Evolutionary conservation across 2,113 vertebrate species (phyloP).

Genomic region (Oncorhynchus gorbuscha): DNA sequence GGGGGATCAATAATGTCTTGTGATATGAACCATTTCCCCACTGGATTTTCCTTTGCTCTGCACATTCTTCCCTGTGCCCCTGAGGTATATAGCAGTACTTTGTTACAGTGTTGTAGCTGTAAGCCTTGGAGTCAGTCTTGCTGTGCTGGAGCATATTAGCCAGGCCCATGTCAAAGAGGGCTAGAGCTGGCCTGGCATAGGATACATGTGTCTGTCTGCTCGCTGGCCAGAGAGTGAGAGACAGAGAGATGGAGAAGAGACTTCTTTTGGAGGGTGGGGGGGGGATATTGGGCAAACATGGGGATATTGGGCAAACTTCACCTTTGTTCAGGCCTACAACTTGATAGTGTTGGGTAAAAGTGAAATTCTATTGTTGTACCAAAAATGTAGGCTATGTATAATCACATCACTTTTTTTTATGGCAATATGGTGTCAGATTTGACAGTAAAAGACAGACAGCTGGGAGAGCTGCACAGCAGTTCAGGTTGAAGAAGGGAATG

Average conservation of each 20-base stretch:
- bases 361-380: neutral
- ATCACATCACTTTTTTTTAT: neutral
- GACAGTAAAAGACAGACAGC: conserved; percentile 37
- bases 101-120: conserved; percentile 62
- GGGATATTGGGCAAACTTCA: neutral
- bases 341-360: conserved; percentile 3
- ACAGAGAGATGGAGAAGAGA: conserved; percentile 24
- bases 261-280: too few species aligned
- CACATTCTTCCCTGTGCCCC: conserved; percentile 63
- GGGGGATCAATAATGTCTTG: conserved; percentile 76
- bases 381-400: neutral
- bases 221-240: conserved; percentile 10
- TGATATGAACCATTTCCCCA: conserved; percentile 77
- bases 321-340: neutral
- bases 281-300: conserved; percentile 3
- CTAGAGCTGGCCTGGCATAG: conserved; percentile 59
- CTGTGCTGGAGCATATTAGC: conserved; percentile 72
- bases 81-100: conserved; percentile 71
- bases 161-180: conserved; percentile 62
- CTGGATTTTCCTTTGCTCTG: conserved; percentile 63
- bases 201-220: conserved; percentile 26
- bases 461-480: neutral
- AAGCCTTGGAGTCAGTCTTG: conserved; percentile 66
- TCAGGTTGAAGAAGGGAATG: neutral
- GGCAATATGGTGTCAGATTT: conserved; percentile 27